phyloP scores from a whole-genome alignment of 2,113 vertebrate genomes.

The Callaeas wilsoni region DNA sequence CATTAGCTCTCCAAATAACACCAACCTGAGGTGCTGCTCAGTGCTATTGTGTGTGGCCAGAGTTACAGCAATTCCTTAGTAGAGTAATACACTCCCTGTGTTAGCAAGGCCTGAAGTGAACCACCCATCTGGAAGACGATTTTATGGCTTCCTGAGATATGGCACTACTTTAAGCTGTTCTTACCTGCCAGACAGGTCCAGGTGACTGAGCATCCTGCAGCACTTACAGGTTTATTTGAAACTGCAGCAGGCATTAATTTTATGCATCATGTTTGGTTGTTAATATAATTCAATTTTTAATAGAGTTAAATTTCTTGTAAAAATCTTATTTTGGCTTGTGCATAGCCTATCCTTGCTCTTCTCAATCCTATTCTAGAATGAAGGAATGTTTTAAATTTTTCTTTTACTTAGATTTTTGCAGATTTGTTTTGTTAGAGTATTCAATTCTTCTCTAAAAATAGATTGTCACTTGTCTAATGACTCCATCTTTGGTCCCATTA shows the following conservation, averaged over 20 bases:
- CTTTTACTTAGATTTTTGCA: background rate
- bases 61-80: background rate
- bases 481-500: background rate
- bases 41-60: background rate
- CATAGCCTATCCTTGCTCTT: background rate
- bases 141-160: background rate
- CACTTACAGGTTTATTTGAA: background rate
- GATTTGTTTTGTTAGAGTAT: background rate
- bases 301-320: background rate
- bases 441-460: slow-evolving; percentile 48
- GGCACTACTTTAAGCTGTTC: background rate
- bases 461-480: background rate
- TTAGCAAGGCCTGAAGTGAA: background rate
- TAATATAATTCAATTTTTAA: background rate
- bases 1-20: background rate
- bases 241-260: background rate
- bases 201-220: background rate
- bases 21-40: background rate
- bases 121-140: background rate
- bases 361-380: background rate
- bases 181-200: background rate
- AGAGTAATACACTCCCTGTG: background rate
- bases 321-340: background rate
- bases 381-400: background rate
- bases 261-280: background rate